Evolutionary conservation across 2,113 vertebrate genomes (phyloP), one percentile per base, ranked within the genome.

Genomic region (Hemicordylus capensis): DNA sequence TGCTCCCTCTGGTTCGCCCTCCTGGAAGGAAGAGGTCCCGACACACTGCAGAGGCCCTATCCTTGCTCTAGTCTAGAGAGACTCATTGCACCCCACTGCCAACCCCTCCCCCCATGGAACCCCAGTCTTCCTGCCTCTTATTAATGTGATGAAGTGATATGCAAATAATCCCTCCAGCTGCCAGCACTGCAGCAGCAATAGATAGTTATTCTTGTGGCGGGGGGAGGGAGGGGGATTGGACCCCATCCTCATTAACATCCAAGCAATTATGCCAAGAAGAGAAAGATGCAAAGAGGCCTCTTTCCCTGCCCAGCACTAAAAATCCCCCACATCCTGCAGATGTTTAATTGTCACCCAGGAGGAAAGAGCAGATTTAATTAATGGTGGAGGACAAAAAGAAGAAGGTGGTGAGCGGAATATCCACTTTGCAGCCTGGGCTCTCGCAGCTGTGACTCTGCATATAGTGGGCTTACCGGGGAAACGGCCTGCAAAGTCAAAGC

Each of bases 111-210:
- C n/a, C n/a, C n/a, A n/a, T n/a, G n/a, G n/a, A n/a, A n/a, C n/a
- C n/a, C n/a, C n/a, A n/a, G n/a, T n/a, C n/a, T n/a, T n/a, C n/a
- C n/a, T n/a, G n/a, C n/a, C n/a, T n/a, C n/a, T n/a, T n/a, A n/a
- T n/a, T 91, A 95, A 89, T 90, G 91, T 94, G 93, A 90, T 86
- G 90, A 92, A 96, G 94, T 93, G 91, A 92, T 95, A 96, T 95
- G 95, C 94, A 96, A 96, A 96, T 96, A 94, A 96, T 94, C 96
- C 95, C 90, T 93, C 86, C 82, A 93, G 91, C 87, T 91, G 93
- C 86, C 82, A 93, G 91, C 87, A 94, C 67, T 61, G 91, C 84
- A 90, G 39, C 84, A 93, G 91, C 93, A 91, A 90, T 87, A 91
- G 95, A 93, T 94, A 93, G 94, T 93, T 93, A 92, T 89, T 92